Conservation (phyloP, 2,113 vertebrate species). For the Pogona vitticeps region DNA sequence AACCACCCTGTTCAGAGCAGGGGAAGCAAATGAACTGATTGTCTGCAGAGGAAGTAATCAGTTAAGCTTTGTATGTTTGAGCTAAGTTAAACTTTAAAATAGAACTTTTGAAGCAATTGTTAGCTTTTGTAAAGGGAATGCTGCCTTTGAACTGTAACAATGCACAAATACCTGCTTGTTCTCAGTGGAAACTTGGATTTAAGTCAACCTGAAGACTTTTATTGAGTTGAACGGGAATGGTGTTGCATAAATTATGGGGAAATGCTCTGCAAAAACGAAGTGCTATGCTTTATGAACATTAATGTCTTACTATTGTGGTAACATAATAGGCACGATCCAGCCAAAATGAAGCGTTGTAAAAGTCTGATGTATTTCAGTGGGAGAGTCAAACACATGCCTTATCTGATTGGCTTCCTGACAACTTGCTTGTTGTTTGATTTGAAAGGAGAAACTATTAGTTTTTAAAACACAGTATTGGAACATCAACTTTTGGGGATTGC, state of each 20-base stretch:
- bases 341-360: neutral
- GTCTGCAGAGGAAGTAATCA: constrained; percentile 56
- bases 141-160: constrained; percentile 35
- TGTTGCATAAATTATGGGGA: constrained; percentile 1
- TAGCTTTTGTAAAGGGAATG: neutral
- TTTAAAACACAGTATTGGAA: neutral
- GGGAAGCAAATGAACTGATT: constrained; percentile 46
- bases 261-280: constrained; percentile 1
- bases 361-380: neutral
- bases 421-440: neutral
- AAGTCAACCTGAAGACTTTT: neutral
- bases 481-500: neutral
- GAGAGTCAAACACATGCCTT: neutral
- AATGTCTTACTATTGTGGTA: constrained; percentile 19
- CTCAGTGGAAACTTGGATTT: neutral
- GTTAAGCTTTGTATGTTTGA: constrained; percentile 50
- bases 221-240: neutral
- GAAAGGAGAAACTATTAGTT: neutral
- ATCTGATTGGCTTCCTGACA: neutral
- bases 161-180: neutral
- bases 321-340: neutral
- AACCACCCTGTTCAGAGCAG: constrained; percentile 48
- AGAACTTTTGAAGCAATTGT: neutral
- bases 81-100: constrained; percentile 52
- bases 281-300: neutral